Evolutionary conservation across 2,113 vertebrate species (phyloP), one percentile per base, ranked within the genome.

Genomic region (Sisor rabdophorus): DNA sequence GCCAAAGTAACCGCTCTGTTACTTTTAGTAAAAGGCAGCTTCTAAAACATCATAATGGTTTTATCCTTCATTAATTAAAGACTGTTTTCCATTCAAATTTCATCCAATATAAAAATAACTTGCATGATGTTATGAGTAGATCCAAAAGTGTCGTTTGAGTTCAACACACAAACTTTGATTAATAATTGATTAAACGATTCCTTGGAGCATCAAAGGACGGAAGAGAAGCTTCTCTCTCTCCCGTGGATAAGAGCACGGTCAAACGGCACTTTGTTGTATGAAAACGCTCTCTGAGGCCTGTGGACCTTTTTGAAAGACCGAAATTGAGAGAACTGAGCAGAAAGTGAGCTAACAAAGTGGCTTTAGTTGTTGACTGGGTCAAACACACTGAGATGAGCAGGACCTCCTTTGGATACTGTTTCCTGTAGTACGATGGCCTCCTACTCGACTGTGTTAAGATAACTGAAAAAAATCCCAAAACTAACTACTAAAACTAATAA

Each of bases 181-280:
- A 96, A 98, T 99, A 98, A 96, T 99, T 96, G 96, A 99, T 98
- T 95, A 97, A 94, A 96, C 87, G 87, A 94, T 92, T 91, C 92
- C 85, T 87, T 83, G 87, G 65, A 80, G 92, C 95, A 96, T 98
- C 94, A 99, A 99, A 98, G 96, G 88, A 95, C 96, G 95, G 96
- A 99, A 97, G 95, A 92, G 90, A 91, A 91, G 87, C 88, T 93
- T 77, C 78, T 73, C 79, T 73, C 79, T 77, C 77, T 82, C 90
- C 88, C 52, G 91, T 91, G 94, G 95, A 93, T 89, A 92, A 90
- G 89, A 89, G 84, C 85, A 60, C 93, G 94, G 94, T 96, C 96
- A 96, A 98, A 96, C 87, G 85, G 78, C 89, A 94, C 96, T 98
- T 99, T 99, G 96, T 98, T 98, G 95, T 98, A 93, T 93, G 94